Percentiles rank a stretch among this genome's conserved stretches.
phyloP scores from a whole-genome alignment of 2,113 vertebrate species.

The Henicopernis longicauda region DNA sequence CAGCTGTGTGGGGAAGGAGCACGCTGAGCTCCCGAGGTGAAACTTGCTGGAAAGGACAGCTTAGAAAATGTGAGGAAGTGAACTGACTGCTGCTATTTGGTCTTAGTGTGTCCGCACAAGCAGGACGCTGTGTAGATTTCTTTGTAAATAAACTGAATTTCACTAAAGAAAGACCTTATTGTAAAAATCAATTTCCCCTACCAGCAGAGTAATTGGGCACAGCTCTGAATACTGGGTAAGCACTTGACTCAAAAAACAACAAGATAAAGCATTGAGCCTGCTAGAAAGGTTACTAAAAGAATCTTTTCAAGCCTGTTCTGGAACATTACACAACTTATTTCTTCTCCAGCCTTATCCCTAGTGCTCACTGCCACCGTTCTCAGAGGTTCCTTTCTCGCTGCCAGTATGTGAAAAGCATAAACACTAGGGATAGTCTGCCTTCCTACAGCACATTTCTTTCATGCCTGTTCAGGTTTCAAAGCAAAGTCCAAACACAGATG shows the following conservation, averaged over 20 bases:
- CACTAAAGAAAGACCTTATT: background rate
- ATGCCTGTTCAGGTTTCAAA: background rate
- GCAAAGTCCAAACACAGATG: background rate
- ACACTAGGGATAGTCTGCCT: background rate
- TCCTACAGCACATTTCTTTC: background rate
- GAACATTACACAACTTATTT: background rate
- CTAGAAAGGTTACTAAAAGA: background rate
- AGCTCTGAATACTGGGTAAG: background rate
- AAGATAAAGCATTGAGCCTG: background rate
- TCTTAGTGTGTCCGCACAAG: background rate
- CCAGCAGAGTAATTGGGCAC: background rate
- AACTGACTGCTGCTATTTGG: background rate
- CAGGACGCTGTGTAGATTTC: background rate
- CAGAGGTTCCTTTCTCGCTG: background rate
- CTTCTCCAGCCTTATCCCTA: background rate
- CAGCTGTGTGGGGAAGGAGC: background rate
- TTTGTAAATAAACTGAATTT: conserved; percentile 14
- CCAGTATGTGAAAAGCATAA: background rate
- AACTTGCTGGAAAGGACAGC: background rate
- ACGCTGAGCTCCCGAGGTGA: background rate
- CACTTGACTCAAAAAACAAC: background rate
- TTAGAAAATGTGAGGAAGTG: background rate
- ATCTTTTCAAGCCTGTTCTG: background rate
- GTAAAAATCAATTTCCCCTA: conserved; percentile 2
- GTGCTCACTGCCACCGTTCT: rapidly evolving